Percentiles rank a stretch among this genome's conserved stretches.
Conservation (phyloP, 2,888 invertebrate species). For the Iphiclides podalirius region DNA sequence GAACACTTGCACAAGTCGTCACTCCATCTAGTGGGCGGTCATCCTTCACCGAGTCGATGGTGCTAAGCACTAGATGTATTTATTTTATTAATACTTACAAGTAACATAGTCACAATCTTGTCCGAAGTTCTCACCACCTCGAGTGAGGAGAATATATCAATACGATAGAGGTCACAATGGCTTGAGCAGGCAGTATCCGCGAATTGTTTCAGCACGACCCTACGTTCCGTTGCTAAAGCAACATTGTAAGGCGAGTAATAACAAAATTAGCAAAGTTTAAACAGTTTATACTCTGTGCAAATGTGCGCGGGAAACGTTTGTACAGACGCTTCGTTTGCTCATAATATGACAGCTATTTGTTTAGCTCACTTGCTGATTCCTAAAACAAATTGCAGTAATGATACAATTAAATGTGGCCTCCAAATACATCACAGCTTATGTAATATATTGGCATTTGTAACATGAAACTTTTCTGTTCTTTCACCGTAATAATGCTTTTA, state of each 20-base stretch:
- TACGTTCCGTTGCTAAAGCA: slow-evolving; percentile 25
- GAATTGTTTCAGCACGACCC: slow-evolving; percentile 25
- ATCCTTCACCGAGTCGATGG: too few relatives aligned
- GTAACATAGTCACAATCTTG: too few relatives aligned
- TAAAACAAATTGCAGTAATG: background rate
- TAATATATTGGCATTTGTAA: background rate
- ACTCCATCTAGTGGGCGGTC: too few relatives aligned
- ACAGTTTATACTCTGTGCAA: slow-evolving; percentile 32
- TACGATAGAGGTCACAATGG: too few relatives aligned
- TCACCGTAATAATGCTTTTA: background rate
- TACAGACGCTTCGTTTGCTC: slow-evolving; percentile 18
- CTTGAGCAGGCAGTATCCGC: background rate
- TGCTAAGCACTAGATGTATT: too few relatives aligned
- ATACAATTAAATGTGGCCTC: background rate
- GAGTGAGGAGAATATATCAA: too few relatives aligned
- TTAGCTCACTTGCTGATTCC: background rate
- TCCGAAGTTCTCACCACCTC: too few relatives aligned
- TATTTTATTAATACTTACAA: too few relatives aligned
- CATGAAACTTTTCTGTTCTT: background rate
- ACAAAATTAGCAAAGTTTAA: slow-evolving; percentile 38
- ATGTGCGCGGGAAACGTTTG: slow-evolving; percentile 34
- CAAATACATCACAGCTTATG: background rate
- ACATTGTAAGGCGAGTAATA: slow-evolving; percentile 36
- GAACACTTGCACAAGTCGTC: too few relatives aligned
- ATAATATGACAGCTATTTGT: slow-evolving; percentile 10